phyloP scores from a whole-genome alignment of 2,797 vertebrate species.

The Schizothorax lantsangensis region DNA sequence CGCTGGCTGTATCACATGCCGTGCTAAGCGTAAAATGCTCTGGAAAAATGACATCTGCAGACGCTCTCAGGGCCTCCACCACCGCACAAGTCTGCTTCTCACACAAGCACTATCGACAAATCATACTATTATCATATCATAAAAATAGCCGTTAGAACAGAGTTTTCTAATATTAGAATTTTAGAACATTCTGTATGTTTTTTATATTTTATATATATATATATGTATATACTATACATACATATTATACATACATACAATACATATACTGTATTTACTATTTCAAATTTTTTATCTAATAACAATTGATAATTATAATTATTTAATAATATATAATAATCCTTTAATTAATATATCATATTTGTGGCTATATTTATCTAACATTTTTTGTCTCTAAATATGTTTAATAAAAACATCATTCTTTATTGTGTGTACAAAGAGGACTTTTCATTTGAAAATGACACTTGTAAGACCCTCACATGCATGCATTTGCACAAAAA shows the following conservation, averaged over 20 bases:
- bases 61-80: constrained; percentile 17
- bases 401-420: constrained; percentile 27
- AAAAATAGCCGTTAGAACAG: background rate
- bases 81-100: constrained; percentile 1
- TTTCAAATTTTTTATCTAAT: background rate
- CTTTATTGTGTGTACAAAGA: constrained; percentile 14
- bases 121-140: background rate
- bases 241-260: too few relatives aligned
- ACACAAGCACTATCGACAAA: background rate
- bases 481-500: constrained; percentile 45
- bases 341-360: background rate
- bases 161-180: background rate
- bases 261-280: background rate
- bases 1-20: constrained; percentile 54
- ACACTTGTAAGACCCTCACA: constrained; percentile 43
- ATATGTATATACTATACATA: too few relatives aligned
- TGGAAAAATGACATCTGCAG: constrained; percentile 49
- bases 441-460: constrained; percentile 53
- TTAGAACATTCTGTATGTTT: background rate
- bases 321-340: background rate
- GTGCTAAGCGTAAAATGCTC: constrained; percentile 58
- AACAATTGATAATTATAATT: background rate
- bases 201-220: background rate
- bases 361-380: background rate
- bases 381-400: background rate